Conservation (phyloP, 2,797 vertebrate genomes). For the Phalloptychus januarius region DNA sequence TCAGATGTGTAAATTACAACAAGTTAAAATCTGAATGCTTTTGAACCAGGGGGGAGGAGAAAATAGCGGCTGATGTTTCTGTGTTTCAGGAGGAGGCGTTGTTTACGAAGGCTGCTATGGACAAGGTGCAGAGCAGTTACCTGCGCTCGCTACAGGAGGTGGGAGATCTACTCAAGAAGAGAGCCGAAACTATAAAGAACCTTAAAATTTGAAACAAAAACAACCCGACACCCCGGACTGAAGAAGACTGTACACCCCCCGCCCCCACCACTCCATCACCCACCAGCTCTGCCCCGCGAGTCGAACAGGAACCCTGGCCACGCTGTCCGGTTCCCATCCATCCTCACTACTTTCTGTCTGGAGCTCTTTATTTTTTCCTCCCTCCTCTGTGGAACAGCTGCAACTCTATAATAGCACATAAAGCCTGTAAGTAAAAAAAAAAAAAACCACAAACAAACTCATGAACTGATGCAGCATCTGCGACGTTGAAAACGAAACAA, state of each 20-base stretch:
- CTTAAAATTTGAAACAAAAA: conserved; percentile 88
- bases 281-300: conserved; percentile 29
- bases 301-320: background rate
- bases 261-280: background rate
- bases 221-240: conserved; percentile 46
- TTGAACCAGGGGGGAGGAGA: background rate
- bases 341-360: conserved; percentile 50
- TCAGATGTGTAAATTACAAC: background rate
- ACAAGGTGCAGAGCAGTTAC: conserved; percentile 96
- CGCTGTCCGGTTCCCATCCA: conserved; percentile 16
- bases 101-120: conserved; percentile 89
- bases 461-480: conserved; percentile 45
- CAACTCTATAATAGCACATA: conserved; percentile 60
- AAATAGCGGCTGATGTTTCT: background rate
- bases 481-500: background rate
- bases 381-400: conserved; percentile 41
- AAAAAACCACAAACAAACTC: conserved; percentile 27
- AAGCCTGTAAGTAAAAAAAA: conserved; percentile 57
- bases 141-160: conserved; percentile 94
- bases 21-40: background rate
- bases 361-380: conserved; percentile 11
- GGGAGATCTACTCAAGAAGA: conserved; percentile 93
- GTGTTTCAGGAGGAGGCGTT: conserved; percentile 86
- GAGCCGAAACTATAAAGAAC: conserved; percentile 91
- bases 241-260: conserved; percentile 71